These are phyloP conservation scores for Abramis brama DNA, from an alignment of 2,113 vertebrate genomes.

Conservation along the genomic window DNA sequence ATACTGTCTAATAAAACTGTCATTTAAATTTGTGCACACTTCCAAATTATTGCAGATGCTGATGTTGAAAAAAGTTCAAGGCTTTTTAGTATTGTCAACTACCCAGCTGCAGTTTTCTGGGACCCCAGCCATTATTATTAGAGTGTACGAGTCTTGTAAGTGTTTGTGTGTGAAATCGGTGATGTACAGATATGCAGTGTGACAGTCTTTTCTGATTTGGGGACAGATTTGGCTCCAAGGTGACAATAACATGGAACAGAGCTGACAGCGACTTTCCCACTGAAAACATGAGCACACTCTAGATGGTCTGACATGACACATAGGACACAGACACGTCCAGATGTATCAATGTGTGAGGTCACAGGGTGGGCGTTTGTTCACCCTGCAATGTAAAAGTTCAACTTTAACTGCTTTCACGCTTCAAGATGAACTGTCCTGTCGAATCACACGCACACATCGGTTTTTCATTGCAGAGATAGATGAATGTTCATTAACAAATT, in stretches of 20 bases:
- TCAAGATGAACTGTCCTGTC: conserved; percentile 4
- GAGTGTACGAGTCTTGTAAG: conserved; percentile 3
- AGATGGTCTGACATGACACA: conserved; percentile 7
- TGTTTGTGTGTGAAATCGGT: conserved; percentile 11
- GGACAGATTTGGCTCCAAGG: conserved; percentile 48
- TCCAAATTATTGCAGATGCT: neutral
- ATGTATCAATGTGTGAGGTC: conserved; percentile 24
- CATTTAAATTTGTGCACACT: neutral
- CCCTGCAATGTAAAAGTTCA: neutral
- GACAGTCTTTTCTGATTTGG: conserved; percentile 43
- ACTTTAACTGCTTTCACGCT: conserved; percentile 14
- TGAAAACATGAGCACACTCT: conserved; percentile 24
- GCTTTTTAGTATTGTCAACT: neutral
- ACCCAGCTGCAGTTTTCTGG: neutral
- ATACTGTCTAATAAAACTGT: neutral
- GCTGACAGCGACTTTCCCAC: conserved; percentile 35
- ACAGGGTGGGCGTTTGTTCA: neutral
- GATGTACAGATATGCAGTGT: conserved; percentile 35
- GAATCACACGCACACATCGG: neutral
- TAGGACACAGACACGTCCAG: conserved; percentile 37
- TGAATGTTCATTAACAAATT: conserved; percentile 9
- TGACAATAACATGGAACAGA: conserved; percentile 41
- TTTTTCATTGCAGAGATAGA: conserved; percentile 1
- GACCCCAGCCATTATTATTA: conserved; percentile 3
- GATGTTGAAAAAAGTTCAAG: neutral